Evolutionary conservation across 2,888 invertebrate genomes (phyloP).

Genomic region (Cerastoderma edule): DNA sequence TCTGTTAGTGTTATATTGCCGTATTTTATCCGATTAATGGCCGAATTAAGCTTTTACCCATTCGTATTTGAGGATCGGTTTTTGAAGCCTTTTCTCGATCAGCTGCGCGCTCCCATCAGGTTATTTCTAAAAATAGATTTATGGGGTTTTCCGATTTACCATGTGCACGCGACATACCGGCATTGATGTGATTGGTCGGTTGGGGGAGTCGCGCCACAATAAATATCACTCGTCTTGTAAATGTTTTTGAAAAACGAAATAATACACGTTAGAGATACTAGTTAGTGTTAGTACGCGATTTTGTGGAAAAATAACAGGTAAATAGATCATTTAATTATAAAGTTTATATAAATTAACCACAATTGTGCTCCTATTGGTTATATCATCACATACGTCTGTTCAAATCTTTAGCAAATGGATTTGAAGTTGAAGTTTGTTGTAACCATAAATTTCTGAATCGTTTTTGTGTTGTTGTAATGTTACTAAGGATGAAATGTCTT

Average conservation of each 20-base stretch:
- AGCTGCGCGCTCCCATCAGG: not conserved
- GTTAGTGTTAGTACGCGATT: no score
- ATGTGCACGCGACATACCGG: not conserved
- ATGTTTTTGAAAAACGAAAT: not conserved
- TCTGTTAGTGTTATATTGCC: not conserved
- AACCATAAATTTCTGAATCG: no score
- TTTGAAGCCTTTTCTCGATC: not conserved
- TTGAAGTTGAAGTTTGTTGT: no score
- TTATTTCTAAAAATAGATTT: constrained; percentile 1
- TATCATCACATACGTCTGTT: no score
- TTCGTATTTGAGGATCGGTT: not conserved
- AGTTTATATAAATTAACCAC: no score
- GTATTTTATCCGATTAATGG: not conserved
- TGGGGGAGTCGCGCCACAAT: constrained; percentile 8
- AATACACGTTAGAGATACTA: no score
- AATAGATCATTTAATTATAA: no score
- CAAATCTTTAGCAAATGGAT: no score
- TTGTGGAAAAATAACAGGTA: no score
- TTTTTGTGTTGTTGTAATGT: no score
- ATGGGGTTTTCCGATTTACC: constrained; percentile 12
- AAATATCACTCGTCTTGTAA: constrained; percentile 1
- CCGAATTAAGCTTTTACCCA: not conserved
- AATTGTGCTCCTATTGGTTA: no score
- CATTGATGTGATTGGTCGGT: not conserved
- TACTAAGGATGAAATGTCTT: no score